These are phyloP conservation scores for Harmothoe impar DNA, from an alignment of 2,888 invertebrate genomes.

Conservation along the genomic window DNA sequence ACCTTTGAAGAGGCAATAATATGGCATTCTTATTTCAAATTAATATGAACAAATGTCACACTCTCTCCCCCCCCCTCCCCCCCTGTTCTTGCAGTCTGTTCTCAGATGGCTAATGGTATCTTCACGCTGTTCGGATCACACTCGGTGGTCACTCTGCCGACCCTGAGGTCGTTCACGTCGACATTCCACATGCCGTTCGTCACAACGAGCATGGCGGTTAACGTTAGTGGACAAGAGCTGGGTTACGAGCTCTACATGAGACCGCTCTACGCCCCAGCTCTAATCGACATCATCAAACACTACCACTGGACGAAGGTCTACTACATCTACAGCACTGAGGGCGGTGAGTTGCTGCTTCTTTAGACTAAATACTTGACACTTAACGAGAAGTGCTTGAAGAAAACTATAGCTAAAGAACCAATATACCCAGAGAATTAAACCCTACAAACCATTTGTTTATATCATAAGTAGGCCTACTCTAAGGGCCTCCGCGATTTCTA, in stretches of 20 bases:
- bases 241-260: conserved; percentile 87
- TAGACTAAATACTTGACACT: too few species aligned
- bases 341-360: conserved; percentile 66
- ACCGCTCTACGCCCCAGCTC: conserved; percentile 96
- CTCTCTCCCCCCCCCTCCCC: too few species aligned
- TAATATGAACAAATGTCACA: too few species aligned
- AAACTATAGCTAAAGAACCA: too few species aligned
- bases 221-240: conserved; percentile 70
- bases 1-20: too few species aligned
- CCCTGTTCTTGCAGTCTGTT: conserved; percentile 76
- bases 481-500: too few species aligned
- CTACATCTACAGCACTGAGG: conserved; percentile 94
- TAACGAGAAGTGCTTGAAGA: too few species aligned
- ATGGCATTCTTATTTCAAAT: too few species aligned
- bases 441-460: too few species aligned
- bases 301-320: conserved; percentile 95
- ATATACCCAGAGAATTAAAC: too few species aligned
- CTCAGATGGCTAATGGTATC: conserved; percentile 75
- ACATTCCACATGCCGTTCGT: conserved; percentile 80
- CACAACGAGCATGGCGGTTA: conserved; percentile 76
- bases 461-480: not conserved
- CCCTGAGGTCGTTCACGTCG: conserved; percentile 79
- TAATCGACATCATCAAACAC: conserved; percentile 95
- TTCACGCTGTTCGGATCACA: conserved; percentile 78
- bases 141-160: conserved; percentile 76